Base-by-base conservation (phyloP, 2,797 vertebrate species). In the Urosaurus nigricauda region DNA sequence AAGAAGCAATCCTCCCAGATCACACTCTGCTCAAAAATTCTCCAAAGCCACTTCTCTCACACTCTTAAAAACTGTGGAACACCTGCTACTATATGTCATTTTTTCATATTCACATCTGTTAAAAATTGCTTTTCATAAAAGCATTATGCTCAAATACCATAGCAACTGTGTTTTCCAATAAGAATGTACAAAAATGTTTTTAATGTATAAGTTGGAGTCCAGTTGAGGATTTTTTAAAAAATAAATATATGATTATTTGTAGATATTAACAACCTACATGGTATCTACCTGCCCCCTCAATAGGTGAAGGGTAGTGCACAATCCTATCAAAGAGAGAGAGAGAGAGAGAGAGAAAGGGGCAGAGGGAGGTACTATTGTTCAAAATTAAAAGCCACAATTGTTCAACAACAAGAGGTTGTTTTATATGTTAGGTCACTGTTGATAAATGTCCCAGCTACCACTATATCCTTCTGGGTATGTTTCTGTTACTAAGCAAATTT, bases 61-160 rank as follows among this genome's bases (percentile, higher is more conserved):
- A 56, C 11, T 56, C 29, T 65, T 21, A 86, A 68, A 78, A 29
- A 24, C n/a, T 37, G 3, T 12, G 16, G 58, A 83, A 3, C n/a
- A 78, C n/a, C 71, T 68, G 80, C 63, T 58, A 53, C 19, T 11
- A 8, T 21, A 51, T 63, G 83, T 24, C 73, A 60, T 35, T 71
- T 53, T 51, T 65, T 47, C 75, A 68, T 78, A 21, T 40, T 53
- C 63, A 84, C 35, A 70, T 56, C 43, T 70, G 87, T 78, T 70
- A 78, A 88, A n/a, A 81, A 79, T 79, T 84, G 40, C 58, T 78
- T 79, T 77, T 32, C 74, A 84, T n/a, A 37, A 88, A 77, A 79
- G 35, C 43, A 40, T 78, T 88, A 78, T 83, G 65, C 60, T 79
- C n/a, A 78, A 60, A 51, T 78, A 26, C 74, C 80, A 88, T 88